Conservation (phyloP, 2,113 vertebrate species). For the Sterna hirundo region DNA sequence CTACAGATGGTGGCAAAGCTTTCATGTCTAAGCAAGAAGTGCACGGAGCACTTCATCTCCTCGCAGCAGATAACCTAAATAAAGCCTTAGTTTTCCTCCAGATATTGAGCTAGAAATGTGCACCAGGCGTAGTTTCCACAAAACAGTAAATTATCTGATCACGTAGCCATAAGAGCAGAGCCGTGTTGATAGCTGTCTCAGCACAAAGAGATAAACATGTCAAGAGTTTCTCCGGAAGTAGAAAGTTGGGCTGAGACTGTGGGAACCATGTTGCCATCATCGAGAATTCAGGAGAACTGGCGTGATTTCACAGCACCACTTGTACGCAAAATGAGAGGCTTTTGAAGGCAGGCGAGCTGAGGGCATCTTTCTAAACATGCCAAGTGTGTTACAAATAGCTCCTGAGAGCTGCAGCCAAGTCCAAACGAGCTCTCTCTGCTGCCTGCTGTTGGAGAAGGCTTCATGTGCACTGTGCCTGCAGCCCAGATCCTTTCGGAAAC, state of each 20-base stretch:
- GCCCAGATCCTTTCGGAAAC: neutral
- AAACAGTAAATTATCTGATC: slow-evolving; percentile 26
- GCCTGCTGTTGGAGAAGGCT: neutral
- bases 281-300: neutral
- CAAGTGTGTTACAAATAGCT: neutral
- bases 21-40: neutral
- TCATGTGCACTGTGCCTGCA: neutral
- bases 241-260: neutral
- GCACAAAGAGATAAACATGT: neutral
- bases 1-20: neutral
- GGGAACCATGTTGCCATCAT: neutral
- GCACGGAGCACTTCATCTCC: neutral
- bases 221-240: neutral
- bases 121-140: neutral
- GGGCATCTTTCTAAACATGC: neutral
- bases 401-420: neutral
- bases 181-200: neutral
- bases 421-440: neutral
- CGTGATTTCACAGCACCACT: neutral
- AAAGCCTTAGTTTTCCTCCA: neutral
- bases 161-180: neutral
- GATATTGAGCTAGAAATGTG: neutral
- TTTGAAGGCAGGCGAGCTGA: neutral
- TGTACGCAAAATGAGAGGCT: neutral
- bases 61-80: neutral